Evolutionary conservation across 1,140 invertebrate species (phyloP), one percentile per base, ranked within the genome.

Genomic region (Aphidius ervi): DNA sequence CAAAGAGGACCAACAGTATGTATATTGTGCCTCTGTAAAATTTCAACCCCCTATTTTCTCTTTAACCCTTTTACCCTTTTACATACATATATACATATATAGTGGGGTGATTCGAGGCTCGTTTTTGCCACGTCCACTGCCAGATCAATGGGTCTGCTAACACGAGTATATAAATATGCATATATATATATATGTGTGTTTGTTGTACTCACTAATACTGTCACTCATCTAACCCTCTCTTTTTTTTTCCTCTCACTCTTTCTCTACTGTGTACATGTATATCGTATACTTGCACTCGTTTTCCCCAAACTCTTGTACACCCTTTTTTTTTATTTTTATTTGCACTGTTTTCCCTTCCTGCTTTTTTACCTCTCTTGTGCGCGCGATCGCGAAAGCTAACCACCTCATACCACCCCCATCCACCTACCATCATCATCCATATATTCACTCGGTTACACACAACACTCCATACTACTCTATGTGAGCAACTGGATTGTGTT

Each of bases 91-190:
- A 46, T 52, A 46, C 48, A 54, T 48, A 46, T 52, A 46, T 55
- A 52, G 59, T 61, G 52, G 23, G 20, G 52, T 54, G 52, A 37
- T 54, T 54, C 72, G 67, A 73, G 53, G 75, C 69, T 77, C 74
- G 72, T 77, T 78, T 78, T 77, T 76, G 75, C 74, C 70, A 70
- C 72, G 72, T 74, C 72, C 74, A 72, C 72, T 71, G 70, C 70
- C 76, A 79, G 77, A 79, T 80, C 78, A 78, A 79, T 78, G 78
- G 74, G 77, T 73, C 76, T 79, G 77, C 76, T 79, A 79, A 78
- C 78, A 76, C 75, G 74, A 61, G 68, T 76, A 74, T 68, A 73
- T 76, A 78, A 75, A 70, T 73, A 20, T 9, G 2, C 75, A 78
- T 76, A 71, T 76, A 78, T 76, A 70, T 73, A 9, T 76, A 78